Percentiles rank a stretch among this genome's conserved stretches.
Conservation (phyloP, 2,888 invertebrate genomes). For the Hirtodrosophila histrioides region DNA sequence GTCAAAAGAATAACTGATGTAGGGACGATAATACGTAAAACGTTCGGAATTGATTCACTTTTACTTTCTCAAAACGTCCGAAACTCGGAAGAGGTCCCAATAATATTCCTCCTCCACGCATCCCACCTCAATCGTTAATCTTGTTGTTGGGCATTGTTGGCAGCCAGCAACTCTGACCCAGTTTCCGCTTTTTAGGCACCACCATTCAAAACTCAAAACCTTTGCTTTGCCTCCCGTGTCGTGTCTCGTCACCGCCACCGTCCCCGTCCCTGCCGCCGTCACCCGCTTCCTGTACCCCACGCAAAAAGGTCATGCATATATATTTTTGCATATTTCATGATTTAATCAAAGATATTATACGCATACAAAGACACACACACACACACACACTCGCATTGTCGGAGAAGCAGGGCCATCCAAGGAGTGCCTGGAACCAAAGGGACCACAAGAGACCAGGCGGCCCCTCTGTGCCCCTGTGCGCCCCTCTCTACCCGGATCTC, state of each 20-base stretch:
- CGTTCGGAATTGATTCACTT: too few relatives aligned
- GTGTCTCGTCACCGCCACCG: slow-evolving; percentile 38
- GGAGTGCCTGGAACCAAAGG: slow-evolving; percentile 50
- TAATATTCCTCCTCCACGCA: slow-evolving; percentile 7
- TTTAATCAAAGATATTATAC: slow-evolving; percentile 77
- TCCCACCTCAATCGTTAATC: not conserved
- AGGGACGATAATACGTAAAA: too few relatives aligned
- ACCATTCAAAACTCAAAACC: slow-evolving; percentile 42
- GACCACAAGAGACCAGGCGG: slow-evolving; percentile 16
- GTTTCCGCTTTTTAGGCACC: slow-evolving; percentile 76
- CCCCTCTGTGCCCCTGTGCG: not conserved
- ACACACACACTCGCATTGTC: not conserved
- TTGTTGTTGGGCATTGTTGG: slow-evolving; percentile 31
- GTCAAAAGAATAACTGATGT: too few relatives aligned
- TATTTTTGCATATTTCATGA: slow-evolving; percentile 74
- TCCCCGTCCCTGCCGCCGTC: not conserved
- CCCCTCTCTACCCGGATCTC: slow-evolving; percentile 16
- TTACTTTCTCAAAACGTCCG: too few relatives aligned
- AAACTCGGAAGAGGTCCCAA: too few relatives aligned
- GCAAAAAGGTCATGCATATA: slow-evolving; percentile 27
- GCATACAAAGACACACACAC: slow-evolving; percentile 29
- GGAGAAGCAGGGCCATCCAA: slow-evolving; percentile 35
- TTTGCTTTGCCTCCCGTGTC: slow-evolving; percentile 40
- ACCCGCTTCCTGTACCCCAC: slow-evolving; percentile 25
- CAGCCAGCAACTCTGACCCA: slow-evolving; percentile 67